Evolutionary conservation across 1,140 invertebrate genomes (phyloP), one percentile per base, ranked within the genome.

Genomic region (Drosophila orena): DNA sequence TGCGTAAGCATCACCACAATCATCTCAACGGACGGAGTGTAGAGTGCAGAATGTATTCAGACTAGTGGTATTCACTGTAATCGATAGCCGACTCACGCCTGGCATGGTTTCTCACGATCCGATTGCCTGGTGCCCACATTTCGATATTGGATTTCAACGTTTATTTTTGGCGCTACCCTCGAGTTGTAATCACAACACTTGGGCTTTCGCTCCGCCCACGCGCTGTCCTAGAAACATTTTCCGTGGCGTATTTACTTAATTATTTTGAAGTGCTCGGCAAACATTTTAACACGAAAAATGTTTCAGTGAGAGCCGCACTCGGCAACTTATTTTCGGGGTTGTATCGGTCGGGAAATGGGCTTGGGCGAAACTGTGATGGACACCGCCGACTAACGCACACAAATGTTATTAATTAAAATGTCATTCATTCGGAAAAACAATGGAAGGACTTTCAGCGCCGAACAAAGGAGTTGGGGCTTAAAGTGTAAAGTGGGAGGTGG

Each of bases 371-470:
- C 12, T 34, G 49, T 69, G 66, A 70, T 69, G 66, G 43, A 69
- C 66, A 65, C 47, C 71, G 68, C 47, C 71, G 44, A 40, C 64
- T 68, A 53, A 59, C 58, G 60, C 68, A 78, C 84, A 84, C 84
- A 90, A 90, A 90, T 91, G 88, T 91, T 90, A 90, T 90, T 90
- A 90, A 90, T 90, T 90, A 90, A 90, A 90, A 90, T 84, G 88
- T 90, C 88, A 90, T 91, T 90, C 81, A 88, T 79, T 85, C 38
- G 17, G 53, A 44, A 61, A 60, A 66, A 74, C 64, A 80, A 81
- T 53, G 77, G 66, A 77, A 84, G 75, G 83, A 88, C 73, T 65
- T 77, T 47, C n/a, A 11, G 40, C 34, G 34, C 24, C 4, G 6
- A 30, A 50, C 47, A 50, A 50, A 34, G 47, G 10, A 50, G n/a